Conservation (phyloP, 2,113 vertebrate genomes). For the Clupea harengus region DNA sequence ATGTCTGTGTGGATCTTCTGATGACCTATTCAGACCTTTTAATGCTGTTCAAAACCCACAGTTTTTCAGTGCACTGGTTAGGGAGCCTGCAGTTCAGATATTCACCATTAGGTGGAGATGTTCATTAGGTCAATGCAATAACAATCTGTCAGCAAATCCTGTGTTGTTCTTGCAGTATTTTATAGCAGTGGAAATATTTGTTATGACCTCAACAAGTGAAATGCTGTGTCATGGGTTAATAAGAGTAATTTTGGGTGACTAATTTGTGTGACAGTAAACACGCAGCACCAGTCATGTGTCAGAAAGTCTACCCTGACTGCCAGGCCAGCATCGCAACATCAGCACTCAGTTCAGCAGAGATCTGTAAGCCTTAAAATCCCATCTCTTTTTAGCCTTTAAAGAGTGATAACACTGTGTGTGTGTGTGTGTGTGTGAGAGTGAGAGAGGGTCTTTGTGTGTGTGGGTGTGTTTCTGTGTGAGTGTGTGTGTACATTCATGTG, state of each 20-base stretch:
- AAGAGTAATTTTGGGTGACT: not conserved
- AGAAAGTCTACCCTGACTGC: not conserved
- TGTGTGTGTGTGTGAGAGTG: not conserved
- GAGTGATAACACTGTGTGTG: not conserved
- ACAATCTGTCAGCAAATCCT: not conserved
- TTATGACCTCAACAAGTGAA: not conserved
- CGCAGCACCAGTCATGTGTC: not conserved
- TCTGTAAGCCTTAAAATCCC: not conserved
- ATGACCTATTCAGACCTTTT: not conserved
- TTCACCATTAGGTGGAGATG: not conserved
- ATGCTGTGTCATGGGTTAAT: not conserved
- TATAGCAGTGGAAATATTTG: not conserved
- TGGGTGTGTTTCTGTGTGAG: not conserved
- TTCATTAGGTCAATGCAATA: not conserved
- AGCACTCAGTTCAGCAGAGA: not conserved
- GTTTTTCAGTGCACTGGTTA: not conserved
- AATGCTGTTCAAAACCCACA: not conserved
- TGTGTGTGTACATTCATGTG: not conserved
- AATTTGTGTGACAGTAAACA: conserved; percentile 1
- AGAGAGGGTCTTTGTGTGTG: not conserved
- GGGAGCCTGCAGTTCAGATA: not conserved
- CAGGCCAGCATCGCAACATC: not conserved
- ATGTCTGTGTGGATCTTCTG: not conserved
- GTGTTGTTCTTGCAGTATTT: not conserved
- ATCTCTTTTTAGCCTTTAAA: not conserved